Evolutionary conservation across 2,888 invertebrate genomes (phyloP), one percentile per base, ranked within the genome.

Genomic region (Ellobium chinense): DNA sequence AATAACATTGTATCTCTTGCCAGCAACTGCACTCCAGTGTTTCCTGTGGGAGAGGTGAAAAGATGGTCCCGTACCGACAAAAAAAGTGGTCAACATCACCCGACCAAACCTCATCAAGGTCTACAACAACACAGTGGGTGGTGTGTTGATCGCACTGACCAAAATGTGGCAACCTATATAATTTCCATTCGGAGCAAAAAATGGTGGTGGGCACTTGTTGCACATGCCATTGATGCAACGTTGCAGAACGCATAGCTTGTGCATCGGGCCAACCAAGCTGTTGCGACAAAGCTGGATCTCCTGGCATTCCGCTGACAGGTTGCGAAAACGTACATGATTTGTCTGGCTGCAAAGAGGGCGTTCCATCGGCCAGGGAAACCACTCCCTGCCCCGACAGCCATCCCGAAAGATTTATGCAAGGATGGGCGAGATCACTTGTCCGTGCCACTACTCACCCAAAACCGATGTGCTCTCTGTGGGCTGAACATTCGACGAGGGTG

Each of bases 101-200:
- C 29, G 31, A 18, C 65, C 65, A 18, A 14, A n/a, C 9, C 18
- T 65, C 29, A 65, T 65, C 4, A 18, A 65, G 34, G 29, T 29
- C 4, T 65, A 65, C 65, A 65, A 65, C 34, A 12, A 21, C 18
- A 65, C 18, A n/a, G 29, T 65, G 65, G 65, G 31, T 27, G 60
- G 65, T 18, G 62, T 62, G 65, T 65, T 24, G 65, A 65, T 65
- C 65, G n/a, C 29, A 12, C 29, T 7, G 65, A 65, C 29, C 46
- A 46, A 46, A 46, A 46, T 46, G 46, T 46, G 7, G 46, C 9
- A 7, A 12, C 9, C 18, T 18, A 46, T 18, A 46, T 7, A 18
- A 46, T 46, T 12, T 46, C 46, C 7, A 46, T 46, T 46, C 7
- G 46, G 46, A 12, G 9, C 7, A 46, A 46, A 18, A 46, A 46